Conservation (phyloP, 2,888 invertebrate genomes). For the Cosmorhoe ocellata region DNA sequence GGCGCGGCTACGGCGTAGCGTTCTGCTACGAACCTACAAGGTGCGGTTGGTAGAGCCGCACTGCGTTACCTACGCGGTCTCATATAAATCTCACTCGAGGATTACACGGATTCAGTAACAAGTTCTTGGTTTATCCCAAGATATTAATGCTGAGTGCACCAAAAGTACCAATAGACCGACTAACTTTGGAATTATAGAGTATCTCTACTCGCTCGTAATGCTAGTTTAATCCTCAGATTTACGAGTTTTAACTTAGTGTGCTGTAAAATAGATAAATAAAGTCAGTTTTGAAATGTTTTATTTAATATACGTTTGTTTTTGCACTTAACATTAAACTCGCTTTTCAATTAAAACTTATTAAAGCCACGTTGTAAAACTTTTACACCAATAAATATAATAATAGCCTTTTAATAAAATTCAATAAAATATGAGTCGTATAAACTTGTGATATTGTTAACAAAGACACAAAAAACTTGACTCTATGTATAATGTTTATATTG, state of each 20-base stretch:
- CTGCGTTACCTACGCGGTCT: slow-evolving; percentile 64
- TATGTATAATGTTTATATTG: too few species aligned
- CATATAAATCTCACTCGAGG: slow-evolving; percentile 67
- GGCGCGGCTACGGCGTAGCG: slow-evolving; percentile 39
- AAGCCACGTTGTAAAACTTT: too few species aligned
- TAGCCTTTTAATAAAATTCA: too few species aligned
- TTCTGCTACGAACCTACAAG: slow-evolving; percentile 41
- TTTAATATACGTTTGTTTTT: slow-evolving; percentile 3
- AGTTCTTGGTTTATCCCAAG: slow-evolving; percentile 62
- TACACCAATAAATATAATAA: too few species aligned
- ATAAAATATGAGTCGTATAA: too few species aligned
- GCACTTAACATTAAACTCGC: too few species aligned
- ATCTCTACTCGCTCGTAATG: slow-evolving; percentile 41
- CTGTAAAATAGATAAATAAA: slow-evolving; percentile 21
- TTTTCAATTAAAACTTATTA: too few species aligned
- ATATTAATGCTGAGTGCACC: slow-evolving; percentile 61
- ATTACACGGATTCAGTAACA: slow-evolving; percentile 68
- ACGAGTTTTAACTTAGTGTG: slow-evolving; percentile 20
- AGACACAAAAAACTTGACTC: too few species aligned
- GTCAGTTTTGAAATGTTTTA: slow-evolving; percentile 19
- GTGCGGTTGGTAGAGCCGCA: slow-evolving; percentile 56
- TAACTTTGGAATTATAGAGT: slow-evolving; percentile 50
- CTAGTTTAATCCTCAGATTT: slow-evolving; percentile 29
- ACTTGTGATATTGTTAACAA: too few species aligned
- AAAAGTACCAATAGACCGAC: slow-evolving; percentile 51